phyloP scores from a whole-genome alignment of 2,797 vertebrate species.

The Synanceia verrucosa region DNA sequence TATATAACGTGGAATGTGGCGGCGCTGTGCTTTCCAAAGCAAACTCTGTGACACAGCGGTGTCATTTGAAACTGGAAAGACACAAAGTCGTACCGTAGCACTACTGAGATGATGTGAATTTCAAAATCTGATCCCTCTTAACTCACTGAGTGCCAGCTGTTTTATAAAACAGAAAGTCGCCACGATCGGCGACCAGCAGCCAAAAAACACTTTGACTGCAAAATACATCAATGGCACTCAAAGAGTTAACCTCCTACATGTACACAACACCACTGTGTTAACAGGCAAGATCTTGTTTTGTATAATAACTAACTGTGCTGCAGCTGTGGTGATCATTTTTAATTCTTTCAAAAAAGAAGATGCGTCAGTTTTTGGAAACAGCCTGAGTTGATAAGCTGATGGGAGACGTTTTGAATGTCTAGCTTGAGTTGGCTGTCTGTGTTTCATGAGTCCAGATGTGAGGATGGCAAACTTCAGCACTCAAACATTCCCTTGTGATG shows the following conservation, averaged over 20 bases:
- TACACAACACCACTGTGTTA: not conserved
- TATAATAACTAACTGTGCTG: not conserved
- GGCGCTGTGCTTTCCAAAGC: not conserved
- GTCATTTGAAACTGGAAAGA: not conserved
- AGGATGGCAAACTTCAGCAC: not conserved
- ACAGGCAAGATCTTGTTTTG: too few relatives aligned
- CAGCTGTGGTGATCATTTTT: not conserved
- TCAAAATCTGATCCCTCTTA: not conserved
- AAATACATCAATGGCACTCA: too few relatives aligned
- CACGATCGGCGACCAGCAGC: too few relatives aligned
- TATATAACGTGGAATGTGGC: not conserved
- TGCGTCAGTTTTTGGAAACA: not conserved
- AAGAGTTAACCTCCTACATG: too few relatives aligned
- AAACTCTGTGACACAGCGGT: not conserved
- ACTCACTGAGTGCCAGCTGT: too few relatives aligned
- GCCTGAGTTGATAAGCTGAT: not conserved
- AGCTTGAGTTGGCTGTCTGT: not conserved
- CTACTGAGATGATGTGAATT: conserved; percentile 3
- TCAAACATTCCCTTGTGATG: not conserved
- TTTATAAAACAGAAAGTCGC: too few relatives aligned
- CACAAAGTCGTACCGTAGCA: not conserved
- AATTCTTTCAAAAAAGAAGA: not conserved
- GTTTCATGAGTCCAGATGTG: not conserved
- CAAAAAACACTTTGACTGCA: too few relatives aligned
- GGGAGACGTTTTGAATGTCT: too few relatives aligned